A percentile compares a stretch with the other conserved stretches of the same genome.
phyloP scores from a whole-genome alignment of 2,888 invertebrate genomes.

The Cantharis rufa region DNA sequence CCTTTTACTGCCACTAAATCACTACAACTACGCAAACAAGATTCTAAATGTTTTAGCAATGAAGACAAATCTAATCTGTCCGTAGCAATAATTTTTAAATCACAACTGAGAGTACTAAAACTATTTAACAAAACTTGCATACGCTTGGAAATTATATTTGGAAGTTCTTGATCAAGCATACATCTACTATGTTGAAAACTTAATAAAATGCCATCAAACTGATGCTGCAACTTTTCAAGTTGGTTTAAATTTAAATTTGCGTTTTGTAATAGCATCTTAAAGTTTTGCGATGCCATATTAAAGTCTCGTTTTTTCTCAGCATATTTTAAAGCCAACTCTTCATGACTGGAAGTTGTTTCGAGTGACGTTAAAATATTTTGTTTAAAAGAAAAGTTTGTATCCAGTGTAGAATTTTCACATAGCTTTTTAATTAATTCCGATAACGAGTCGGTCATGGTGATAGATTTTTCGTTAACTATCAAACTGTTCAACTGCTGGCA shows the following conservation, averaged over 20 bases:
- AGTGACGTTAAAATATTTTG: conserved; percentile 18
- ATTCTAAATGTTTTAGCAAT: conserved; percentile 38
- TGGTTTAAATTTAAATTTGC: conserved; percentile 44
- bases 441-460: conserved; percentile 24
- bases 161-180: conserved; percentile 44
- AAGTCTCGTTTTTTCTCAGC: conserved; percentile 40
- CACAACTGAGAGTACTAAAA: conserved; percentile 32
- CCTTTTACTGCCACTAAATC: conserved; percentile 32
- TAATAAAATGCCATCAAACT: conserved; percentile 48
- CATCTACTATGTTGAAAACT: conserved; percentile 47
- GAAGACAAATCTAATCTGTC: conserved; percentile 37
- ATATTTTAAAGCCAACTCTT: conserved; percentile 26
- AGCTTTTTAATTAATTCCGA: conserved; percentile 27
- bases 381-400: conserved; percentile 18
- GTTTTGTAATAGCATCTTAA: conserved; percentile 49
- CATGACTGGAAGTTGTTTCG: conserved; percentile 10
- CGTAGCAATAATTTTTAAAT: conserved; percentile 36
- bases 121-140: conserved; percentile 33
- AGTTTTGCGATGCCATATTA: conserved; percentile 48
- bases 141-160: conserved; percentile 38
- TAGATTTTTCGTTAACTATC: conserved; percentile 19
- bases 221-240: conserved; percentile 45
- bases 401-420: not conserved
- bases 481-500: conserved; percentile 27
- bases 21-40: conserved; percentile 31